A percentile compares a stretch with the other conserved stretches of the same genome.
phyloP scores from a whole-genome alignment of 1,140 invertebrate genomes.

The Aphelenchoides besseyi region DNA sequence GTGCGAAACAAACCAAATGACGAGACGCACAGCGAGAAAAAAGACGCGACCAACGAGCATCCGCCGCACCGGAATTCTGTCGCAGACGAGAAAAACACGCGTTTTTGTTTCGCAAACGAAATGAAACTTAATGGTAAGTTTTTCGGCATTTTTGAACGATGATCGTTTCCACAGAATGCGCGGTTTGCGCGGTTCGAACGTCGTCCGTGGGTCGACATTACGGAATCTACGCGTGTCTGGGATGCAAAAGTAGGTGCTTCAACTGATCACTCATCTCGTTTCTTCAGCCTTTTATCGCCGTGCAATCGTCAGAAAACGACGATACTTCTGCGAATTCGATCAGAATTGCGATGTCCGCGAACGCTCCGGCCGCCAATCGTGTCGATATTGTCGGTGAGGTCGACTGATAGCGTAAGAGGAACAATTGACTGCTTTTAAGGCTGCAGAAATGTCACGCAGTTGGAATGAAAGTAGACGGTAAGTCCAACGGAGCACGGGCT shows the following conservation, averaged over 20 bases:
- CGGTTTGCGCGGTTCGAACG: neutral
- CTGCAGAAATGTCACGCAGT: conserved; percentile 66
- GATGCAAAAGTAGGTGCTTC: conserved; percentile 2
- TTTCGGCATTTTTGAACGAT: no score
- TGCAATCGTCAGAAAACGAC: conserved; percentile 60
- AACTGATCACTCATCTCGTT: neutral
- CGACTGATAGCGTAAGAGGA: no score
- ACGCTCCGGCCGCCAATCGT: conserved; percentile 70
- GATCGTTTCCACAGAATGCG: conserved; percentile 7
- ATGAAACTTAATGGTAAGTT: no score
- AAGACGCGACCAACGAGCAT: no score
- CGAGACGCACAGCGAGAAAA: no score
- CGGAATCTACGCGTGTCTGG: neutral
- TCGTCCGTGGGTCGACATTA: neutral
- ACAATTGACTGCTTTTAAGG: conserved; percentile 41
- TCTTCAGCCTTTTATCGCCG: conserved; percentile 27
- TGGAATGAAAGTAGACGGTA: conserved; percentile 68
- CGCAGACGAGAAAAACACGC: no score
- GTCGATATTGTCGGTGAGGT: conserved; percentile 66
- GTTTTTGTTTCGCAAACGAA: no score
- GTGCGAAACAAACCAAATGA: no score
- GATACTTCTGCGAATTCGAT: conserved; percentile 30
- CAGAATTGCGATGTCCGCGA: conserved; percentile 87
- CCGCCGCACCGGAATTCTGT: no score
- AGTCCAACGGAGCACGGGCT: conserved; percentile 80